Conservation (phyloP, 2,888 invertebrate genomes). For the Dolomedes plantarius region DNA sequence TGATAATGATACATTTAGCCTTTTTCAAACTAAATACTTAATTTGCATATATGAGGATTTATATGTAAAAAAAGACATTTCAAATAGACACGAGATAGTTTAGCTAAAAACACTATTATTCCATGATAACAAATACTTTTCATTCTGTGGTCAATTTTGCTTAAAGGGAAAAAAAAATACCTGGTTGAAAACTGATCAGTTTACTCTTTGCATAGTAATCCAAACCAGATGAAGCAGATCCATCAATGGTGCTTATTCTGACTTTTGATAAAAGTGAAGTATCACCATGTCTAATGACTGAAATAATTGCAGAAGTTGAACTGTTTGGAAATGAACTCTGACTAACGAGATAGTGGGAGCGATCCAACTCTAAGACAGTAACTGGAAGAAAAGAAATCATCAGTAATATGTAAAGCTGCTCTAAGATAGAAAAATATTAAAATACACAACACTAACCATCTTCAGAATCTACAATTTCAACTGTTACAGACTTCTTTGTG, state of each 20-base stretch:
- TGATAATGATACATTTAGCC: no score
- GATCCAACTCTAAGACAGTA: constrained; percentile 40
- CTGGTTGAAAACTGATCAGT: constrained; percentile 76
- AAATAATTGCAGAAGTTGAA: constrained; percentile 21
- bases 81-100: no score
- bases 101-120: no score
- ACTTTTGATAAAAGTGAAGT: constrained; percentile 74
- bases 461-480: constrained; percentile 76
- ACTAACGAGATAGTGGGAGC: constrained; percentile 28
- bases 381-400: neutral
- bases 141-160: no score
- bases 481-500: constrained; percentile 74
- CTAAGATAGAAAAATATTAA: neutral
- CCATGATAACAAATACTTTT: no score
- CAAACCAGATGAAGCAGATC: constrained; percentile 76
- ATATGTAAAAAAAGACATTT: no score
- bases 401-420: neutral
- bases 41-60: no score
- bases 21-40: no score
- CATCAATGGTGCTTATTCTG: constrained; percentile 77
- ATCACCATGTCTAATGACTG: constrained; percentile 76
- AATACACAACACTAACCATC: constrained; percentile 74
- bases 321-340: constrained; percentile 24
- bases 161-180: constrained; percentile 70
- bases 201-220: constrained; percentile 77